These are phyloP conservation scores for Nephrotoma guestfalica DNA, from an alignment of 2,888 invertebrate genomes.

Conservation along the genomic window DNA sequence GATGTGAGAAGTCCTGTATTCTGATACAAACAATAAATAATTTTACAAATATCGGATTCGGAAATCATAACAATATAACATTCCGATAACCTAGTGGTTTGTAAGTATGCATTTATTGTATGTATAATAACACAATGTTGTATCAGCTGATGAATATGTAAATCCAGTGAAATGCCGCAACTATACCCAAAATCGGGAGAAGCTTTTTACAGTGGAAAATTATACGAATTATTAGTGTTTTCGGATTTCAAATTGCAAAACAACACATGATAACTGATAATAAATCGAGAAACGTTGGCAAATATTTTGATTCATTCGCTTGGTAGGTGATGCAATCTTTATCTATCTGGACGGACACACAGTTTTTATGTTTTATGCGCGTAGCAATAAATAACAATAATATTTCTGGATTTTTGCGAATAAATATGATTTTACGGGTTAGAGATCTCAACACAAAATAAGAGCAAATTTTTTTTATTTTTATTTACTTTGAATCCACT, in stretches of 20 bases:
- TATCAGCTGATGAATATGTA: not conserved
- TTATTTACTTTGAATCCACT: not conserved
- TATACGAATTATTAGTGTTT: not conserved
- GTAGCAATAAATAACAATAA: not conserved
- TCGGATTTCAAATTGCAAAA: not conserved
- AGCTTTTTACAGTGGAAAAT: not conserved
- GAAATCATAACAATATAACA: not conserved
- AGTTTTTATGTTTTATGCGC: not conserved
- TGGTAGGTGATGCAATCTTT: not conserved
- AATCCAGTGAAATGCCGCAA: no score
- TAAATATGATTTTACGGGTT: not conserved
- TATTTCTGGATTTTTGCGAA: not conserved
- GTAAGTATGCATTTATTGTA: not conserved
- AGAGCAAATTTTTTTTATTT: not conserved
- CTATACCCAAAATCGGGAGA: no score
- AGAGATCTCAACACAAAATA: not conserved
- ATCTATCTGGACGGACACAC: not conserved
- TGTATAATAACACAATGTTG: not conserved
- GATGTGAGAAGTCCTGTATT: not conserved
- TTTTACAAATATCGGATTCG: not conserved
- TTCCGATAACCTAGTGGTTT: not conserved
- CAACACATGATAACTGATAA: not conserved
- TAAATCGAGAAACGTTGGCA: not conserved
- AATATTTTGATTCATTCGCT: not conserved
- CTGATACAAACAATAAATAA: not conserved